These are phyloP conservation scores for Netelia melanura DNA, from an alignment of 2,888 invertebrate genomes.

Conservation along the genomic window DNA sequence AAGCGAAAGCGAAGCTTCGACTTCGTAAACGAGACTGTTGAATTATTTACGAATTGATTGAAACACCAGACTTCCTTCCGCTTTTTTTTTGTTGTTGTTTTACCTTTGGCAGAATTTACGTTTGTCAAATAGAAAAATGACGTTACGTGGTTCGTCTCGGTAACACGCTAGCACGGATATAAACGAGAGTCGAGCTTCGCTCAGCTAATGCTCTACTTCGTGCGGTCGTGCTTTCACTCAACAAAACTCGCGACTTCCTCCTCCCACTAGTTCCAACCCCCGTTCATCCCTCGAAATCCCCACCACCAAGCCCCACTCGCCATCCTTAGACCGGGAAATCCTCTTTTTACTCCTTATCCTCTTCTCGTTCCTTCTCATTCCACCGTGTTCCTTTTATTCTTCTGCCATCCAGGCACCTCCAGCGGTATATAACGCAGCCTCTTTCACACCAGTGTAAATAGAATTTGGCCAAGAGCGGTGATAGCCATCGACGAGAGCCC, in stretches of 20 bases:
- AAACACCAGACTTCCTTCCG: not conserved
- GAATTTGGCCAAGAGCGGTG: conserved; percentile 66
- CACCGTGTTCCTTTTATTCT: conserved; percentile 44
- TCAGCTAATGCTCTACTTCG: conserved; percentile 57
- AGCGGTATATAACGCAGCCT: conserved; percentile 37
- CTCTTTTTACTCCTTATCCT: conserved; percentile 7
- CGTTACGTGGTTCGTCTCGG: conserved; percentile 2
- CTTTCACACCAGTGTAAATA: conserved; percentile 63
- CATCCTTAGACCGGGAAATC: too few species aligned
- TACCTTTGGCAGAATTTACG: conserved; percentile 4
- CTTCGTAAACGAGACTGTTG: too few species aligned
- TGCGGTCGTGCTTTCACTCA: conserved; percentile 20
- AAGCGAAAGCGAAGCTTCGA: too few species aligned
- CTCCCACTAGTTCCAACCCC: too few species aligned
- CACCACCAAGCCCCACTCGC: not conserved
- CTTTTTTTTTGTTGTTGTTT: not conserved
- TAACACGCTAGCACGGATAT: conserved; percentile 9
- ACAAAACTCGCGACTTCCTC: not conserved
- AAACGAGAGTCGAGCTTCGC: conserved; percentile 59
- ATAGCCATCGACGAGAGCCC: conserved; percentile 60
- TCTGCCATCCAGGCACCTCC: conserved; percentile 43
- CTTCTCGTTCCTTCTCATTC: conserved; percentile 47
- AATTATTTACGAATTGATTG: too few species aligned
- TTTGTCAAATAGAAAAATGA: conserved; percentile 15
- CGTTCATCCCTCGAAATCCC: conserved; percentile 21